Percentiles rank a stretch among this genome's conserved stretches.
Evolutionary conservation across 2,113 vertebrate species (phyloP).

Genomic region (Xenotilapia flavipinnis): DNA sequence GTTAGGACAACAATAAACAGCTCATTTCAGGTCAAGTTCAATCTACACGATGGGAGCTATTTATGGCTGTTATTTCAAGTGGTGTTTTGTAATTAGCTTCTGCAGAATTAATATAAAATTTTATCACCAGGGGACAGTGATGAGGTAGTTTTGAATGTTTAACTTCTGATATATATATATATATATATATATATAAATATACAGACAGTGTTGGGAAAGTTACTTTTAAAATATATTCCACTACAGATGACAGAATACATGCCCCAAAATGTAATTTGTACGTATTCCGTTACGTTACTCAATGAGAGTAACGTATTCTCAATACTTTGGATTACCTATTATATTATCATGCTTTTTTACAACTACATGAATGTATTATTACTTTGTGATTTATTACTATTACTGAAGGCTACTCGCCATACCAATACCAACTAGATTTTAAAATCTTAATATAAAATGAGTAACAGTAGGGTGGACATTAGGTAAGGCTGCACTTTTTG

Average conservation of each 20-base stretch:
- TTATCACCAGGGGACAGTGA: not conserved
- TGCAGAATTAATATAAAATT: not conserved
- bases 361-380: not conserved
- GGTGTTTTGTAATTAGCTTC: not conserved
- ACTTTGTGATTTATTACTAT: not conserved
- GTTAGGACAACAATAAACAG: not conserved
- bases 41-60: not conserved
- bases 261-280: not conserved
- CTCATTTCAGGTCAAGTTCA: not conserved
- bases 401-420: no score
- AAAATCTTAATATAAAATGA: no score
- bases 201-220: not conserved
- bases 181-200: not conserved
- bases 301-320: not conserved
- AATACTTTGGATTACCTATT: not conserved
- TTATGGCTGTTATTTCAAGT: not conserved
- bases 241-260: not conserved
- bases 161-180: not conserved
- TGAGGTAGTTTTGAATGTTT: not conserved
- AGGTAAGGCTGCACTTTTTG: no score
- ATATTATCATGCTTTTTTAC: not conserved
- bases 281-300: rapidly evolving
- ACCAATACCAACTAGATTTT: no score
- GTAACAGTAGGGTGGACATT: no score
- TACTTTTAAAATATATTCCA: not conserved